phyloP scores from a whole-genome alignment of 1,140 invertebrate genomes.

The Atopsyche davidsoni region DNA sequence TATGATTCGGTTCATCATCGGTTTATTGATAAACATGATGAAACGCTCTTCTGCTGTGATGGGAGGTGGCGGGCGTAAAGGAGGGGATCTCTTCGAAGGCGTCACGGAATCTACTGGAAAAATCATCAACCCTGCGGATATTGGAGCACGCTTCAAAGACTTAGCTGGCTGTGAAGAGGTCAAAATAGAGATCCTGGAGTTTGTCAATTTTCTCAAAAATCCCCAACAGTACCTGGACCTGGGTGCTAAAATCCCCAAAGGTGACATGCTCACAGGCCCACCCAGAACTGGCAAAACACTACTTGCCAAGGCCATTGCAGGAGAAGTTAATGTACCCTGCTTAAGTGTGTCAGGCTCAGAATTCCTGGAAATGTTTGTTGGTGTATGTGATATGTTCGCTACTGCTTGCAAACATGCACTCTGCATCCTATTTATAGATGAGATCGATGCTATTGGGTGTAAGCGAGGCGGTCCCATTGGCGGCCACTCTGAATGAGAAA shows the following conservation, averaged over 20 bases:
- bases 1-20: conserved; percentile 62
- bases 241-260: conserved; percentile 99
- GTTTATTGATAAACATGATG: conserved; percentile 81
- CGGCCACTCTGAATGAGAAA: conserved; percentile 78
- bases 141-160: conserved; percentile 95
- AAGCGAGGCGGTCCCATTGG: conserved; percentile 91
- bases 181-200: conserved; percentile 99
- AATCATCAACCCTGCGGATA: conserved; percentile 91
- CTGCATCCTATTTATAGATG: conserved; percentile 99
- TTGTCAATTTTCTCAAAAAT: conserved; percentile 99
- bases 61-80: conserved; percentile 66
- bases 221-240: conserved; percentile 97
- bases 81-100: conserved; percentile 86
- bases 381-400: conserved; percentile 97
- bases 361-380: conserved; percentile 99
- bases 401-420: conserved; percentile 97
- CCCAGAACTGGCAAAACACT: conserved; percentile 97
- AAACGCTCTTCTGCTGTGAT: conserved; percentile 78
- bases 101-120: conserved; percentile 98
- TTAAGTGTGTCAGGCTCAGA: conserved; percentile 97
- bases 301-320: conserved; percentile 96
- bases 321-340: conserved; percentile 98
- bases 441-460: conserved; percentile 98
- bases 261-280: conserved; percentile 84
- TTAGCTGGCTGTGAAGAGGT: conserved; percentile 99